Percentiles rank a stretch among this genome's conserved stretches.
phyloP scores from a whole-genome alignment of 23 tunicate species.

The Trididemnum miniatum region DNA sequence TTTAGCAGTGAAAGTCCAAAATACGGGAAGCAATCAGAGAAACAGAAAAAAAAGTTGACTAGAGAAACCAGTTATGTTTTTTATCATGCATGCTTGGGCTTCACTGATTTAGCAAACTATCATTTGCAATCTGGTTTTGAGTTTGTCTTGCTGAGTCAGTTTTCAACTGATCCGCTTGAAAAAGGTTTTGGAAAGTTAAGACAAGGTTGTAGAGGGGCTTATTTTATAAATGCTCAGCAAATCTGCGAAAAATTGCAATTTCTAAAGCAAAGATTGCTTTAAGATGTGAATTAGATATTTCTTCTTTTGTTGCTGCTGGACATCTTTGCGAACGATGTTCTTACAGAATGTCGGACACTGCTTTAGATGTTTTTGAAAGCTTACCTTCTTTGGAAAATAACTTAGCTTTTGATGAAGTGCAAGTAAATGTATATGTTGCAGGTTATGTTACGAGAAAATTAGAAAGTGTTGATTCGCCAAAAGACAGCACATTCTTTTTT shows the following conservation, averaged over 20 bases:
- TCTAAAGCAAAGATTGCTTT: neutral
- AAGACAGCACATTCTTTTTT: neutral
- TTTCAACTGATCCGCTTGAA: constrained; percentile 10
- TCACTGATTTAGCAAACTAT: neutral
- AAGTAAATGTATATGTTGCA: neutral
- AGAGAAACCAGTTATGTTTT: neutral
- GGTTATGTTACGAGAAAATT: constrained; percentile 7
- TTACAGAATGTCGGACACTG: neutral
- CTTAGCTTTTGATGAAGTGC: constrained; percentile 4
- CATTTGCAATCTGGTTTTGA: neutral
- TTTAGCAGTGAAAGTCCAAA: neutral
- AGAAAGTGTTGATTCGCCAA: neutral
- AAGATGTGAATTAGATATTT: neutral
- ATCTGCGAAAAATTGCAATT: neutral
- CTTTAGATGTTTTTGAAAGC: neutral
- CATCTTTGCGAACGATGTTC: constrained; percentile 1
- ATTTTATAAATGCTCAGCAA: constrained; percentile 10
- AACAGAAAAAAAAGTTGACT: neutral
- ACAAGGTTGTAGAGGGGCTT: constrained; percentile 14
- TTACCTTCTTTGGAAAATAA: neutral
- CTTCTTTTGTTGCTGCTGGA: neutral
- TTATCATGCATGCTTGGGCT: constrained; percentile 10
- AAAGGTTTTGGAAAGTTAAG: constrained; percentile 6
- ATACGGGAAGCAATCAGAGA: neutral
- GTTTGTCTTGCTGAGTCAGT: neutral